Percentiles rank a stretch among this genome's conserved stretches.
Evolutionary conservation across 2,113 vertebrate species (phyloP).

Genomic region (Sinocyclocheilus maitianheensis): DNA sequence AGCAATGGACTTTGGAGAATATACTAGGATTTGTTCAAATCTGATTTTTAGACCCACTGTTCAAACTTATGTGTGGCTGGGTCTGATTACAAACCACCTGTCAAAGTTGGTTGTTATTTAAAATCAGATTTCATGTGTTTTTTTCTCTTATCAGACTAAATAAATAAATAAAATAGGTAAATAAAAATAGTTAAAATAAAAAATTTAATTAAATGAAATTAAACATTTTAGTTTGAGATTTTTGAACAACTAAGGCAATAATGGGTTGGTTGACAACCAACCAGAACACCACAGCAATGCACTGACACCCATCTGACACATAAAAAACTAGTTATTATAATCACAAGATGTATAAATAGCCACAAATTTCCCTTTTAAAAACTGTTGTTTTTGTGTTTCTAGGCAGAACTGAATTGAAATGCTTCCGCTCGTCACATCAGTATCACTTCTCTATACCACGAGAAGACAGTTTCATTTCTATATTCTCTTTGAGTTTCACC

Average conservation of each 20-base stretch:
- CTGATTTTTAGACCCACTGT: background rate
- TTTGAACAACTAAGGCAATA: background rate
- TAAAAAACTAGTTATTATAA: background rate
- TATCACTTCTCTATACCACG: constrained; percentile 25
- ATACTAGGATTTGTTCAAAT: too few species aligned
- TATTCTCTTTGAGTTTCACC: background rate
- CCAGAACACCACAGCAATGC: background rate
- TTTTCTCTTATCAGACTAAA: background rate
- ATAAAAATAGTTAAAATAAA: background rate
- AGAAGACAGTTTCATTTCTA: constrained; percentile 32
- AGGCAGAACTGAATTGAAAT: background rate
- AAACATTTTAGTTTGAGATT: background rate
- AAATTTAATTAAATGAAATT: background rate
- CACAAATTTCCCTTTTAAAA: background rate
- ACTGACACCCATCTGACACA: background rate
- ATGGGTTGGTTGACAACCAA: background rate
- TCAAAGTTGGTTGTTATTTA: too few species aligned
- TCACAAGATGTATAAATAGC: background rate
- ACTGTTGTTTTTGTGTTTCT: background rate
- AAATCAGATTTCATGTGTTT: background rate
- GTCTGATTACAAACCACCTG: background rate
- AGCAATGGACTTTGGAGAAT: background rate
- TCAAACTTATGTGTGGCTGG: background rate
- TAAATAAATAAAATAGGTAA: too few species aligned
- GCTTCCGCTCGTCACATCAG: background rate